Evolutionary conservation across 2,113 vertebrate species (phyloP), one percentile per base, ranked within the genome.

Genomic region (Sclerurus mexicanus): DNA sequence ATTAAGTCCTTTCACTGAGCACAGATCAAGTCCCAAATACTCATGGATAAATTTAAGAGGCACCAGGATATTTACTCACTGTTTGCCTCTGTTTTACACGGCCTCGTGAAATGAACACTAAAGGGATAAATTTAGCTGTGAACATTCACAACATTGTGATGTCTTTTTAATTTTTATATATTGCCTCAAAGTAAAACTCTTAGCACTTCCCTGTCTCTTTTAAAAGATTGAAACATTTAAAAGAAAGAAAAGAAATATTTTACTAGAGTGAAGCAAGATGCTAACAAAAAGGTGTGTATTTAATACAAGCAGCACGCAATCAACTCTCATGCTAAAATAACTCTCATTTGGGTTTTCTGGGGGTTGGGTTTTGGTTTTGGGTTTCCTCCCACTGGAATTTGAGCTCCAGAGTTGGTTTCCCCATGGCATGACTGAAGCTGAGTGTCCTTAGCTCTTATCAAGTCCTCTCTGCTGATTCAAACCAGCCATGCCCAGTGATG

Each of bases 371-470:
- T 10, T 25, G 24, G 17, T 59, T 24, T 17, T 24, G 35, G 10
- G 16, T 4, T 2, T 13, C 3, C 7, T 8, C 8, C 22, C 22
- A 23, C 7, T 8, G 4, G 23, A 46, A 63, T 58, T 2, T 31
- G 39, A 78, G 55, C 60, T 79, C 14, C 82, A 69, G 60, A 53
- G 44, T 42, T 12, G 12, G 49, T 12, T 90, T 31, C 50, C 20
- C 31, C n/a, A 28, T 5, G 7, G 58, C 16, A 85, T 2, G 20
- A 58, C 55, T 64, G 5, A 46, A 74, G 28, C 8, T 1, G 0
- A 55, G 50, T 3, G 6, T 19, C 33, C 31, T 62, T 25, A 56
- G 27, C 13, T 78, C 64, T 67, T 50, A 71, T 8, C 17, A 85
- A 7, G 50, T 75, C 68, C 12, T 37, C 27, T 47, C n/a, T 31